Base-by-base conservation (phyloP, 2,113 vertebrate genomes). In the Syrmaticus mikado region DNA sequence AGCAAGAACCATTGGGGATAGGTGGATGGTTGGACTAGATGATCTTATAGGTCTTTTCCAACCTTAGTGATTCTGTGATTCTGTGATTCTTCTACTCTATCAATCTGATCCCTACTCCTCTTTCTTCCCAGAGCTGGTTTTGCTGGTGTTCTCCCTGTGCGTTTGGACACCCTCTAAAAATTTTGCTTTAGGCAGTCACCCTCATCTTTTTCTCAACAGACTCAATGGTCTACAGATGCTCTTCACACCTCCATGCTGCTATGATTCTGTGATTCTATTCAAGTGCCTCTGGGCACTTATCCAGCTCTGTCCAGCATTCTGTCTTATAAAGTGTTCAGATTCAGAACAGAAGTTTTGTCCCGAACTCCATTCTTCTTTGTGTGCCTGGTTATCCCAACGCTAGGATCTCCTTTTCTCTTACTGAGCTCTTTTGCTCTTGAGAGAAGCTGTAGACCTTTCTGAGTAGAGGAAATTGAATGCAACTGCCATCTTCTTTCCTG, bases 331-430 rank as follows among this genome's bases (percentile, higher is more conserved):
- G 3, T 4, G 21, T 34, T 68, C 12, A 18, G 1, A 0, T 40
- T 64, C 21, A 48, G 21, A 48, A 48, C 17, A 13, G 22, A 78
- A 45, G 6, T 62, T 82, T 91, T 40, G 82, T 36, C 16, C 40
- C 30, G 12, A 50, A 53, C 6, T 79, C 1, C 0, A 40, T 52
- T 17, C 6, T 84, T 65, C 21, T 50, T 13, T 20, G 1, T 57
- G 10, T 43, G 12, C 18, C 20, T 40, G 58, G 50, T 32, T 55
- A 21, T 89, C 30, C 25, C 61, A 66, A 25, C 16, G 28, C 7
- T 41, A 72, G 18, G 10, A 40, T 10, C 20, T 64, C 6, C 6
- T 81, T 84, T 80, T 65, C 15, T 7, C 30, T 58, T 10, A 10
- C 22, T 1, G 2, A 71, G 4, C 20, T 92, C 50, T 50, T 46